These are phyloP conservation scores for Punctoribates punctum DNA, from an alignment of 2,888 invertebrate species.

Conservation along the genomic window DNA sequence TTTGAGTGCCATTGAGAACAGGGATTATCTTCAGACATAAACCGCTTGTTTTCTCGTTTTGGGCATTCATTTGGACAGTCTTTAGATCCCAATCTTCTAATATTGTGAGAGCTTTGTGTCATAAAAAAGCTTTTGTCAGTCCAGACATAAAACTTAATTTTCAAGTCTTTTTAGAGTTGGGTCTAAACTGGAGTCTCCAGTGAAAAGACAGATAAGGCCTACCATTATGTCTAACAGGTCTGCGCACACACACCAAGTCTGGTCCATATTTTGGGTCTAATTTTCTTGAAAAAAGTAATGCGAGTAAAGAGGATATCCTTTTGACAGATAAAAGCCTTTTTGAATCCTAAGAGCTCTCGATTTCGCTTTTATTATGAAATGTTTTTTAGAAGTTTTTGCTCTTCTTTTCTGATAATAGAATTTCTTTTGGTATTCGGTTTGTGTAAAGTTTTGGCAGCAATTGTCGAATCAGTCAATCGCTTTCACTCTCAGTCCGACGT, in stretches of 20 bases:
- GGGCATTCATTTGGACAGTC: too few species aligned
- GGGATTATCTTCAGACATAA: too few species aligned
- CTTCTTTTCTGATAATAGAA: neutral
- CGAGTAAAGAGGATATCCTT: conserved; percentile 27
- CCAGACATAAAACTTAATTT: too few species aligned
- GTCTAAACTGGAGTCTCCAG: too few species aligned
- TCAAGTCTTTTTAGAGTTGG: too few species aligned
- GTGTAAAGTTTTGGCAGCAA: neutral
- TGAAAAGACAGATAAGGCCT: too few species aligned
- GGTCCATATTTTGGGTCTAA: neutral
- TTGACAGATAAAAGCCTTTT: neutral
- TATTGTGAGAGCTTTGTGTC: too few species aligned
- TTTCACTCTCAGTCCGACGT: neutral
- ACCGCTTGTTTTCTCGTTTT: too few species aligned
- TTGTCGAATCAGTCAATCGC: conserved; percentile 6
- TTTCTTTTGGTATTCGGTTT: neutral
- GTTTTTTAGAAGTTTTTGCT: neutral
- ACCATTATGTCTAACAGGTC: neutral
- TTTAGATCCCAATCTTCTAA: too few species aligned
- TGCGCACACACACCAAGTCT: neutral
- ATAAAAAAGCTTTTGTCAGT: too few species aligned
- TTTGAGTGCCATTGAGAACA: too few species aligned
- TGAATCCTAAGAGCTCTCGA: neutral
- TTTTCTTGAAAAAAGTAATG: neutral
- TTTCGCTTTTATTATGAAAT: neutral